These are phyloP conservation scores for Pholis gunnellus DNA, from an alignment of 2,113 vertebrate genomes.

Conservation along the genomic window DNA sequence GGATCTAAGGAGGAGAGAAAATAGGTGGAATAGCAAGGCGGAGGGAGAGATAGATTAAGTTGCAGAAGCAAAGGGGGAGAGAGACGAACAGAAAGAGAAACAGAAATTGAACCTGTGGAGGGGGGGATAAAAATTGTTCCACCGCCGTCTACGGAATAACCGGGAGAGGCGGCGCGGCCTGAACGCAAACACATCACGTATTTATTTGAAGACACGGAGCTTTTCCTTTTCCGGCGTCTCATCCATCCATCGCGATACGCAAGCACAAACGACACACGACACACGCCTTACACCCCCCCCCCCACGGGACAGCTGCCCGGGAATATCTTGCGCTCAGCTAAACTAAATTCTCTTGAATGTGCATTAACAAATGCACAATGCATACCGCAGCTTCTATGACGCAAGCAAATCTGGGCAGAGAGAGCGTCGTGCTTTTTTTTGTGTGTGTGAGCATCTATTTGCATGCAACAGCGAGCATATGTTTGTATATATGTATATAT, in stretches of 20 bases:
- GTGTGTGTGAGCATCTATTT: conserved; percentile 53
- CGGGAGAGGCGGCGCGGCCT: conserved; percentile 18
- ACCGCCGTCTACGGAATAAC: conserved; percentile 40
- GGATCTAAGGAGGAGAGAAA: conserved; percentile 63
- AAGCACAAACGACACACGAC: conserved; percentile 49
- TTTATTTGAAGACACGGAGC: conserved; percentile 64
- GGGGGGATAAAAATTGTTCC: conserved; percentile 24
- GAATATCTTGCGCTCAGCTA: conserved; percentile 53
- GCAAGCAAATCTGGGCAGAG: conserved; percentile 32
- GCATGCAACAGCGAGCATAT: conserved; percentile 55
- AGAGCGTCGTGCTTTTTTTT: not conserved
- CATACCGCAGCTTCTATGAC: conserved; percentile 45
- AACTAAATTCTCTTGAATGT: conserved; percentile 35
- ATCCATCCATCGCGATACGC: conserved; percentile 35
- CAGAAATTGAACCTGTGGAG: conserved; percentile 37
- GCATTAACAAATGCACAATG: conserved; percentile 53
- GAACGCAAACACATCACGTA: conserved; percentile 52
- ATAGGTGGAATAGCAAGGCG: conserved; percentile 56
- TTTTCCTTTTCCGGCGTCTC: conserved; percentile 44
- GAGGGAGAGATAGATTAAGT: conserved; percentile 63
- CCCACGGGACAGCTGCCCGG: conserved; percentile 62
- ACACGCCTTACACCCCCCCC: conserved; percentile 14
- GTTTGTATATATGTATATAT: conserved; percentile 1
- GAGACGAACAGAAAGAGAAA: conserved; percentile 20
- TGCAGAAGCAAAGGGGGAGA: conserved; percentile 38